Evolutionary conservation across 37 sponge, comb jelly and placozoan genomes (phyloP).

Genomic region (Eunapius fragilis): DNA sequence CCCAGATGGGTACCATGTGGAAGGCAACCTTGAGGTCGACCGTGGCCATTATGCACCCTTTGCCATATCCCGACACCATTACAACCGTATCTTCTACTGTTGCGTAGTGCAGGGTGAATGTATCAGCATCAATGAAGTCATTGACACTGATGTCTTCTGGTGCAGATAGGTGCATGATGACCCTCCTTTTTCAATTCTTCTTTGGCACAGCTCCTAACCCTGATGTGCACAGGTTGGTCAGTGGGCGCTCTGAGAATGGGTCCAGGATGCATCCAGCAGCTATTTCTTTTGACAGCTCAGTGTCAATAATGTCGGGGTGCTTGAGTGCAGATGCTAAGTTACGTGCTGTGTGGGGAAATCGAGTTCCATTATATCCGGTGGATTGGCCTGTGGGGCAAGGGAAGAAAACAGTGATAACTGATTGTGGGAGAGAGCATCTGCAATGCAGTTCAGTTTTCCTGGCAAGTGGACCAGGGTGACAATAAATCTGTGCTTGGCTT

Average conservation of each 20-base stretch:
- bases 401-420: background rate
- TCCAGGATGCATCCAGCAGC: slow-evolving; percentile 4
- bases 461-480: slow-evolving; percentile 2
- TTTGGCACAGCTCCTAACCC: slow-evolving; percentile 45
- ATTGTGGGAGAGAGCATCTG: slow-evolving; percentile 7
- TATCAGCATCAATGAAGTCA: slow-evolving; percentile 17
- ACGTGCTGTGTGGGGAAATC: too few relatives aligned
- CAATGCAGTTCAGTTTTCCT: too few relatives aligned
- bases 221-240: slow-evolving; percentile 15
- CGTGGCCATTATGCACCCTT: slow-evolving; percentile 27
- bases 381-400: slow-evolving; percentile 12
- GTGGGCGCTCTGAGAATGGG: too few relatives aligned
- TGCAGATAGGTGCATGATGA: slow-evolving; percentile 49
- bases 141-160: slow-evolving; percentile 38
- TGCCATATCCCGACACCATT: background rate
- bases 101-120: slow-evolving; percentile 14
- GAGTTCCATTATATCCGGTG: too few relatives aligned
- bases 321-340: too few relatives aligned
- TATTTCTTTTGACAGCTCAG: too few relatives aligned
- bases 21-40: slow-evolving; percentile 49
- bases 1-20: slow-evolving; percentile 41
- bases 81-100: slow-evolving; percentile 21
- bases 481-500: background rate
- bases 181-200: slow-evolving; percentile 39
- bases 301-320: too few relatives aligned